Evolutionary conservation across 2,797 vertebrate species (phyloP).

Genomic region (Acrossocheilus fasciatus): DNA sequence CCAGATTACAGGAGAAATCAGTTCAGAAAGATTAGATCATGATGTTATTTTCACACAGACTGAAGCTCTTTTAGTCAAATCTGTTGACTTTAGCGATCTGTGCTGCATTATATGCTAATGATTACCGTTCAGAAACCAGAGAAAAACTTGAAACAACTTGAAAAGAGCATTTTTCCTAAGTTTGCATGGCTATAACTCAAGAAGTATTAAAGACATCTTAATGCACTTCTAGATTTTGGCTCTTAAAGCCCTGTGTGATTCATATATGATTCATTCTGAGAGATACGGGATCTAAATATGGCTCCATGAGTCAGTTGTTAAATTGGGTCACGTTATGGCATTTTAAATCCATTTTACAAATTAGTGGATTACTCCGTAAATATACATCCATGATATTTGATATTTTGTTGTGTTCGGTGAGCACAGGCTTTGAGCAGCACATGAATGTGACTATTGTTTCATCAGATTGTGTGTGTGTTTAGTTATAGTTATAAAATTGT

Average conservation of each 20-base stretch:
- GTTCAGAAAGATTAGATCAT: too few species aligned
- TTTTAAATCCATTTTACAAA: neutral
- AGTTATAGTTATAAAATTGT: neutral
- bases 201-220: neutral
- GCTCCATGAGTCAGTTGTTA: neutral
- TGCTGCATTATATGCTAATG: too few species aligned
- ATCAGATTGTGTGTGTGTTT: neutral
- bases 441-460: neutral
- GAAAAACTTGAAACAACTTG: too few species aligned
- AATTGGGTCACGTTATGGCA: neutral
- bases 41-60: too few species aligned
- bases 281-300: neutral
- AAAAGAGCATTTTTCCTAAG: too few species aligned
- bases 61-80: too few species aligned
- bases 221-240: neutral
- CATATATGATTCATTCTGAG: neutral
- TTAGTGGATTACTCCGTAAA: neutral
- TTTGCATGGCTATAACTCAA: too few species aligned
- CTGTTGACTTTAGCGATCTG: too few species aligned
- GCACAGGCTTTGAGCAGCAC: neutral
- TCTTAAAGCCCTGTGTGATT: neutral
- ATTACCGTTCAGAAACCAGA: too few species aligned
- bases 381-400: neutral
- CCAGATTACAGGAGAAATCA: too few species aligned
- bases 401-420: neutral